Conservation (phyloP, 2,888 invertebrate species). For the Hemithea aestivaria region DNA sequence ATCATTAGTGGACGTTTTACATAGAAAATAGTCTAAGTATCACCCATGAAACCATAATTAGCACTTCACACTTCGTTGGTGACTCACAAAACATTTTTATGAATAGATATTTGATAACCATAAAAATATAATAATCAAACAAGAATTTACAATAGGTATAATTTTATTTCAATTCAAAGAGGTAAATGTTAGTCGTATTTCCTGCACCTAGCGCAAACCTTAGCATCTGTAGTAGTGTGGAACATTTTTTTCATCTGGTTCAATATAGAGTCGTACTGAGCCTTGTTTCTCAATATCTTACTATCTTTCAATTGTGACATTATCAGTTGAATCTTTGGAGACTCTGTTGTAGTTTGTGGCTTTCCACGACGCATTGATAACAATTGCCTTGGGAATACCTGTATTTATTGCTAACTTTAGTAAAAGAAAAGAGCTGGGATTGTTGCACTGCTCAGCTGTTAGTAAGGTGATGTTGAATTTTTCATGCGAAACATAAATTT, state of each 20-base stretch:
- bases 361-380: conserved; percentile 5
- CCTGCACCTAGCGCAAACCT: conserved; percentile 37
- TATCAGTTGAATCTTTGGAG: conserved; percentile 42
- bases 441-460: conserved; percentile 16
- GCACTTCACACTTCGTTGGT: no score
- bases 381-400: conserved; percentile 29
- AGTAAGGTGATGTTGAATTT: conserved; percentile 53
- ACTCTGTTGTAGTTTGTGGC: conserved; percentile 30
- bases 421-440: no score
- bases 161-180: no score
- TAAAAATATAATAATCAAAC: no score
- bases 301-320: conserved; percentile 41
- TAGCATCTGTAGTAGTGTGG: conserved; percentile 30
- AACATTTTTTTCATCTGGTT: conserved; percentile 43
- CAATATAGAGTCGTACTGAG: conserved; percentile 33
- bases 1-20: no score
- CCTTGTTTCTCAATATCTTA: conserved; percentile 37
- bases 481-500: conserved; percentile 49
- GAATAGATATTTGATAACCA: no score
- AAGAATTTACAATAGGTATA: no score
- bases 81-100: no score
- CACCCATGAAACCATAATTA: no score
- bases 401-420: no score
- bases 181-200: conserved; percentile 1
- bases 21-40: no score